Evolutionary conservation across 1,140 invertebrate species (phyloP).

Genomic region (Cotesia typhae): DNA sequence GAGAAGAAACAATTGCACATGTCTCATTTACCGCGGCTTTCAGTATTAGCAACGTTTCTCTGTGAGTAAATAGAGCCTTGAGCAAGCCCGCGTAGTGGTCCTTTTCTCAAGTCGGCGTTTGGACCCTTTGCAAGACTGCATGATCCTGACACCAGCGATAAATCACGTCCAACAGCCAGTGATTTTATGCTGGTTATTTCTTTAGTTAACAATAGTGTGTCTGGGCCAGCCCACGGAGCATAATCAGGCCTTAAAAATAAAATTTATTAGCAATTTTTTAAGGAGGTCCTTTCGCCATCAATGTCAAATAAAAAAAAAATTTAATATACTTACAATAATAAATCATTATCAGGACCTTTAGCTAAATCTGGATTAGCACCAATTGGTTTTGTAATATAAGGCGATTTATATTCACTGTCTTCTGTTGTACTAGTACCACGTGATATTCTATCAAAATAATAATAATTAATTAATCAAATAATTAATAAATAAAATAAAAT

Average conservation of each 20-base stretch:
- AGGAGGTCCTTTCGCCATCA: neutral
- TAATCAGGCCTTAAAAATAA: constrained; percentile 71
- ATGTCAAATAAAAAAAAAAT: neutral
- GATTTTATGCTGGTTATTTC: constrained; percentile 52
- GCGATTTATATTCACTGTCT: constrained; percentile 66
- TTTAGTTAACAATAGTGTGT: constrained; percentile 64
- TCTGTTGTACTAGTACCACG: constrained; percentile 63
- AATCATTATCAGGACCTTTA: constrained; percentile 74
- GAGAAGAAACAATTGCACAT: constrained; percentile 56
- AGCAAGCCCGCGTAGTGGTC: constrained; percentile 70
- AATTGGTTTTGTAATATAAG: constrained; percentile 65
- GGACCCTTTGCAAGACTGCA: constrained; percentile 68
- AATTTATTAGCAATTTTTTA: constrained; percentile 26
- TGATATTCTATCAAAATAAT: constrained; percentile 55
- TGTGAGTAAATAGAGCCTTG: constrained; percentile 76
- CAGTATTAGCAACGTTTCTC: constrained; percentile 62
- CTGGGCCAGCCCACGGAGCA: constrained; percentile 75
- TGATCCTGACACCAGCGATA: constrained; percentile 60
- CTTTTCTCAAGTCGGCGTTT: constrained; percentile 71
- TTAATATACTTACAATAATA: constrained; percentile 71
- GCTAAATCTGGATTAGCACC: constrained; percentile 70
- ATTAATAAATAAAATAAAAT: constrained; percentile 25
- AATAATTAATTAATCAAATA: constrained; percentile 9
- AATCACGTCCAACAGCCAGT: constrained; percentile 68
- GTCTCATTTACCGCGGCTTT: constrained; percentile 69